Percentiles rank a stretch among this genome's conserved stretches.
phyloP scores from a whole-genome alignment of 2,113 vertebrate genomes.

The Emydura subglobosa region DNA sequence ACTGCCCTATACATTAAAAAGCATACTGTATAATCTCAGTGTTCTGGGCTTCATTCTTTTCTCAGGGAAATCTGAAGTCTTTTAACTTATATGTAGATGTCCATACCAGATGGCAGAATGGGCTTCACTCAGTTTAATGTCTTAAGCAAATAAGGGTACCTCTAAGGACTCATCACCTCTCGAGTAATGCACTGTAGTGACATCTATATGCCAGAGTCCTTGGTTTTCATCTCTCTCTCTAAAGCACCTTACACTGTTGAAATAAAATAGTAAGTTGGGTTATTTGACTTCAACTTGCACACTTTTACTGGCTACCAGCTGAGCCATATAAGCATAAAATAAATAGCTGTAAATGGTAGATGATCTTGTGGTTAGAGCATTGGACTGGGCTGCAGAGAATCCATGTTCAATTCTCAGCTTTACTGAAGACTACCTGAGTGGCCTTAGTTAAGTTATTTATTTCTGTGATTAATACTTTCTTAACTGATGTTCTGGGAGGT shows the following conservation, averaged over 20 bases:
- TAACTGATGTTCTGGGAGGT: not conserved
- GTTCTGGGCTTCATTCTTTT: not conserved
- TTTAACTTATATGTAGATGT: not conserved
- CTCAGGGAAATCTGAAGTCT: not conserved
- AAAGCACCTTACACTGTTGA: not conserved
- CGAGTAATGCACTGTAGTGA: not conserved
- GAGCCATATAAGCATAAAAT: not conserved
- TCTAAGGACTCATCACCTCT: not conserved
- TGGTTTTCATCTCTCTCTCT: not conserved
- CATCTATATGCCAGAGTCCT: not conserved
- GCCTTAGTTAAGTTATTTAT: not conserved
- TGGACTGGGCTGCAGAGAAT: not conserved
- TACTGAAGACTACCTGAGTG: not conserved
- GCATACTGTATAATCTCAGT: not conserved
- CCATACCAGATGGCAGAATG: not conserved
- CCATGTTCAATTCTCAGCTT: not conserved
- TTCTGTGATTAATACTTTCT: not conserved
- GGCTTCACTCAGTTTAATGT: not conserved
- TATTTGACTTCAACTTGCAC: not conserved
- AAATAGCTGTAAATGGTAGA: not conserved
- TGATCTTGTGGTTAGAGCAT: not conserved
- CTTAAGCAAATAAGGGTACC: not conserved
- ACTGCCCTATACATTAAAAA: not conserved
- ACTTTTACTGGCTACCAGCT: not conserved
- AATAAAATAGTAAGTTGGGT: not conserved